Base-by-base conservation (phyloP, 1,140 invertebrate genomes). In the Drosophila trapezifrons region DNA sequence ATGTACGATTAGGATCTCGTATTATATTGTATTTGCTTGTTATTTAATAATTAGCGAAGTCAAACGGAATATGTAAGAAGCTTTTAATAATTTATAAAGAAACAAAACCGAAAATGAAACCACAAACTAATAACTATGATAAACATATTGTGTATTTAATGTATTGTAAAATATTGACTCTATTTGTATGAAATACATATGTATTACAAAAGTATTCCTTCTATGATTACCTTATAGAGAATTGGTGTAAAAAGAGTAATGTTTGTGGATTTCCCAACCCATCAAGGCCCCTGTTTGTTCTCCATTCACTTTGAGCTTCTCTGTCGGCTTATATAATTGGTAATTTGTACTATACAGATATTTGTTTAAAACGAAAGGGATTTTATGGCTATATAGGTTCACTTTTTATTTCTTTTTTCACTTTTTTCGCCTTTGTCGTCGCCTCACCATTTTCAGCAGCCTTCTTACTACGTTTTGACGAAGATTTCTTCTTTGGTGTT, bases 111-210 rank as follows among this genome's bases (percentile, higher is more conserved):
- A 20, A 27, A 80, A 51, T 45, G 35, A 71, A 57, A 63, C 35
- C 66, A 56, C 46, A 56, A 66, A 70, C 58, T 67, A 84, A 52
- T 70, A 78, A 73, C 76, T 85, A 78, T 77, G 40, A 85, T 85
- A 85, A 65, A 78, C 82, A 64, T 85, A 67, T 70, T 82, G 78
- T 82, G 78, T 86, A 86, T 73, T 80, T 85, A 78, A 90, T 84
- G 80, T 89, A 89, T 84, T 89, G 84, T 89, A 89, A 89, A 89
- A 84, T 89, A 89, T 89, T 89, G 70, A 89, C 81, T 89, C 84
- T 89, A 89, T 89, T 89, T 89, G 84, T 89, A 89, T 89, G 84
- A 89, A 89, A 89, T 84, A 89, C 84, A 89, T 55, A 89, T 89
- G 80, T 87, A 87, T 80, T 70, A 74, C 78, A 76, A 78, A 52